Percentiles rank a stretch among this genome's conserved stretches.
Conservation (phyloP, 2,113 vertebrate species). For the Phylloscopus whistleri region DNA sequence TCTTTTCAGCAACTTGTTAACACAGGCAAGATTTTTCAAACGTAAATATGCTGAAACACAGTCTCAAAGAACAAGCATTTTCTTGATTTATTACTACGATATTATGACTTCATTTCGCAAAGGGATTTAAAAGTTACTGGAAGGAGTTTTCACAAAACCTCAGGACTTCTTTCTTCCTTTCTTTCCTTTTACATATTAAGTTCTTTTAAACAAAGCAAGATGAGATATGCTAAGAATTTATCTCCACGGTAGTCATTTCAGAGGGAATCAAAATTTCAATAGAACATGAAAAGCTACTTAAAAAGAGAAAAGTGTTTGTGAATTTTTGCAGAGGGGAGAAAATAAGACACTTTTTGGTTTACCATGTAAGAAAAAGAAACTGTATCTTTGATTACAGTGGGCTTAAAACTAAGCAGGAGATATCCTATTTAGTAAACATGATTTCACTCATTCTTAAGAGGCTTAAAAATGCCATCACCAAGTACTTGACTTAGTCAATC, state of each 20-base stretch:
- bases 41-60: not conserved
- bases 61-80: not conserved
- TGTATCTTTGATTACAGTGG: not conserved
- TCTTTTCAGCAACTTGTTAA: not conserved
- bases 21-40: not conserved
- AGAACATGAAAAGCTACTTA: slow-evolving; percentile 23
- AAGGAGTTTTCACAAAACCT: not conserved
- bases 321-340: not conserved
- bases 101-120: not conserved
- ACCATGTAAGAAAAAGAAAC: not conserved
- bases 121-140: not conserved
- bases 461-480: slow-evolving; percentile 20
- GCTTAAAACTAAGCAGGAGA: slow-evolving; percentile 21
- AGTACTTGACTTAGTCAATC: not conserved
- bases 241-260: not conserved
- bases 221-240: not conserved
- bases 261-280: slow-evolving; percentile 30
- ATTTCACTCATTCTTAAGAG: slow-evolving; percentile 17
- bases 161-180: not conserved
- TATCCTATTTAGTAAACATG: slow-evolving; percentile 5
- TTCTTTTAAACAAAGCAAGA: slow-evolving; percentile 9
- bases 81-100: not conserved
- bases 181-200: not conserved
- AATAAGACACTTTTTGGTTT: not conserved
- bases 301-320: not conserved